Conservation (phyloP, 64 coral and sea anemone species). For the Astreopora myriophthalma region DNA sequence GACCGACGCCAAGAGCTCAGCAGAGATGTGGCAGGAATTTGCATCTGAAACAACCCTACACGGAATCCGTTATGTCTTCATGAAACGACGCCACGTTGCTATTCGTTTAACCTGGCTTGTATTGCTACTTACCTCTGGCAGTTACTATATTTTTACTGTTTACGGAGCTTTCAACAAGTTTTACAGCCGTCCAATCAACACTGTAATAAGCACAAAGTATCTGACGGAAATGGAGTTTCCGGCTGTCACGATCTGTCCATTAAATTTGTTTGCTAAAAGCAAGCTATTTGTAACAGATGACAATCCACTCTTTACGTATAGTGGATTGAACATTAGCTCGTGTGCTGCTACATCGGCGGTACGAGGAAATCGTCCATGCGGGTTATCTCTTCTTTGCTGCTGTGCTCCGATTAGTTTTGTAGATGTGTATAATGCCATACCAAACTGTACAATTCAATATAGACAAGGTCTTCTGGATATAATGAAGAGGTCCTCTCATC, state of each 20-base stretch:
- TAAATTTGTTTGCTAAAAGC: constrained; percentile 18
- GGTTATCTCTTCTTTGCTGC: not conserved
- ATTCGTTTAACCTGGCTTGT: constrained; percentile 39
- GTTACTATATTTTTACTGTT: constrained; percentile 22
- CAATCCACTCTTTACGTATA: constrained; percentile 8
- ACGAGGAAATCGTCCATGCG: not conserved
- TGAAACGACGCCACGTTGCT: not conserved
- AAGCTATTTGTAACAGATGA: constrained; percentile 3
- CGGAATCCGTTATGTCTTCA: constrained; percentile 73
- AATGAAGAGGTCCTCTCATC: not conserved
- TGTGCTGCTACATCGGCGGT: not conserved
- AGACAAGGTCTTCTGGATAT: constrained; percentile 17
- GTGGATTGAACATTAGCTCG: constrained; percentile 16
- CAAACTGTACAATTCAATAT: constrained; percentile 60
- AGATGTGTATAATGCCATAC: not conserved
- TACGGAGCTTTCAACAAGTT: constrained; percentile 54
- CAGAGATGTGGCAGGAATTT: constrained; percentile 62
- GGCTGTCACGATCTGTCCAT: constrained; percentile 62
- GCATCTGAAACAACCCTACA: constrained; percentile 64
- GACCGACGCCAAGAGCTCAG: not conserved
- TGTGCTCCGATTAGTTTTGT: not conserved
- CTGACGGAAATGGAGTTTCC: constrained; percentile 42
- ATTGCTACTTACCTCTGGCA: constrained; percentile 44
- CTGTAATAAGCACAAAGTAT: constrained; percentile 31
- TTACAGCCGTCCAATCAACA: constrained; percentile 62